A percentile compares a stretch with the other conserved stretches of the same genome.
These are phyloP conservation scores for Criorhina ranunculi DNA, from an alignment of 2,888 invertebrate species.

Conservation along the genomic window DNA sequence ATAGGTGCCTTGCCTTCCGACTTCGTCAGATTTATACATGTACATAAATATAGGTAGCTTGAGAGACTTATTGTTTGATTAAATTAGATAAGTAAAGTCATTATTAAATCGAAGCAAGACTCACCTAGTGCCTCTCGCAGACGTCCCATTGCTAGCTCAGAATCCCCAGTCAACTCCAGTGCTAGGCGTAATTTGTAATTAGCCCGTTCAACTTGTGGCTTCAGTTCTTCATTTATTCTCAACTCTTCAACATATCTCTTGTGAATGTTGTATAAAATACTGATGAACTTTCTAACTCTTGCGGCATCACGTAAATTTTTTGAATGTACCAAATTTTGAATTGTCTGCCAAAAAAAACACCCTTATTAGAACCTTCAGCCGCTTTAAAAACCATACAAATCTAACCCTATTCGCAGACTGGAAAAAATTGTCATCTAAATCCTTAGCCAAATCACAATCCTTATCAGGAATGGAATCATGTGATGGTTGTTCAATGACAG, in stretches of 20 bases:
- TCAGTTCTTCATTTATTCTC: constrained; percentile 69
- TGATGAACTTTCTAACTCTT: constrained; percentile 80
- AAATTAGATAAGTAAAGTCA: no score
- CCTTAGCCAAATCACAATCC: constrained; percentile 79
- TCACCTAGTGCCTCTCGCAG: constrained; percentile 79
- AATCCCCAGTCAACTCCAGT: constrained; percentile 79
- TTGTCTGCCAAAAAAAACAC: constrained; percentile 67
- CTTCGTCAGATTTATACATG: no score
- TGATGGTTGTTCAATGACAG: constrained; percentile 76
- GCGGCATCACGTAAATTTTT: constrained; percentile 79
- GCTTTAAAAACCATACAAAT: not conserved
- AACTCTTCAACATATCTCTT: constrained; percentile 78
- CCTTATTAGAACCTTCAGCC: not conserved
- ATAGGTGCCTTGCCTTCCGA: no score
- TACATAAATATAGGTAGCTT: no score
- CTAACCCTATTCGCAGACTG: constrained; percentile 73
- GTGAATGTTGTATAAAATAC: constrained; percentile 80
- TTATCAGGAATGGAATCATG: constrained; percentile 75
- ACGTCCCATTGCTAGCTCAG: constrained; percentile 79
- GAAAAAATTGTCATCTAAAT: constrained; percentile 81
- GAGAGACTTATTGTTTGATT: no score
- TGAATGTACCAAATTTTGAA: constrained; percentile 78
- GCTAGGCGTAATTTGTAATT: constrained; percentile 80
- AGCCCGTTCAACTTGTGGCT: constrained; percentile 78
- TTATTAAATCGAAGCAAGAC: not conserved